Evolutionary conservation across 2,888 invertebrate species (phyloP).

Genomic region (Cecidostiba fungosa): DNA sequence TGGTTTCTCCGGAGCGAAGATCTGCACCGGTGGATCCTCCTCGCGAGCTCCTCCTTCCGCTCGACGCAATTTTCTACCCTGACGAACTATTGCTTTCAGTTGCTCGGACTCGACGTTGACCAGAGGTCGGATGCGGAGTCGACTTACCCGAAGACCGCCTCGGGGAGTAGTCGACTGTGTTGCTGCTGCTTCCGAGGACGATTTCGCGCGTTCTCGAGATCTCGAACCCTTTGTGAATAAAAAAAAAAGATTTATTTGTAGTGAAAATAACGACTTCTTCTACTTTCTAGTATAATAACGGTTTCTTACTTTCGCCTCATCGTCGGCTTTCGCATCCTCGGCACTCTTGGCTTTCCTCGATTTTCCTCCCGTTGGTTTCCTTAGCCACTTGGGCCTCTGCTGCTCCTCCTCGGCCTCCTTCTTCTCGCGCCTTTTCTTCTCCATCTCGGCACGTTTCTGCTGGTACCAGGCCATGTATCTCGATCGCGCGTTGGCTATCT

Average conservation of each 20-base stretch:
- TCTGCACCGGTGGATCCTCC: slow-evolving; percentile 75
- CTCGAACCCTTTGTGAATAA: slow-evolving; percentile 24
- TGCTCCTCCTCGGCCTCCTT: slow-evolving; percentile 60
- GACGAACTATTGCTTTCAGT: slow-evolving; percentile 76
- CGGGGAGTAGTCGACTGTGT: slow-evolving; percentile 60
- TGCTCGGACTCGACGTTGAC: slow-evolving; percentile 79
- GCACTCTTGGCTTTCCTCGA: slow-evolving; percentile 66
- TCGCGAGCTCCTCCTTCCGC: slow-evolving; percentile 80
- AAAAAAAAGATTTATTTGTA: neutral
- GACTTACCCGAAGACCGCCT: neutral
- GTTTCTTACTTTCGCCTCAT: neutral
- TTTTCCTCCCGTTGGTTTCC: slow-evolving; percentile 55
- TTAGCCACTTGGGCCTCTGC: slow-evolving; percentile 65
- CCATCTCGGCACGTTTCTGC: slow-evolving; percentile 76
- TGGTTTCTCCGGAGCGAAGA: slow-evolving; percentile 73
- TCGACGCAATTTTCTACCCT: slow-evolving; percentile 79
- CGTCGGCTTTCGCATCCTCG: slow-evolving; percentile 14
- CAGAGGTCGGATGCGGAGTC: slow-evolving; percentile 71
- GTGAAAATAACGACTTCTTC: neutral
- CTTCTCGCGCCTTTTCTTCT: slow-evolving; percentile 66
- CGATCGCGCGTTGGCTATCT: slow-evolving; percentile 66
- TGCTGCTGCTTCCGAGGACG: slow-evolving; percentile 65
- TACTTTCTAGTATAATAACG: neutral
- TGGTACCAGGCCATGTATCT: slow-evolving; percentile 79
- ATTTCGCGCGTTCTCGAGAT: slow-evolving; percentile 60